phyloP scores from a whole-genome alignment of 2,888 invertebrate species.

The Aelia acuminata region DNA sequence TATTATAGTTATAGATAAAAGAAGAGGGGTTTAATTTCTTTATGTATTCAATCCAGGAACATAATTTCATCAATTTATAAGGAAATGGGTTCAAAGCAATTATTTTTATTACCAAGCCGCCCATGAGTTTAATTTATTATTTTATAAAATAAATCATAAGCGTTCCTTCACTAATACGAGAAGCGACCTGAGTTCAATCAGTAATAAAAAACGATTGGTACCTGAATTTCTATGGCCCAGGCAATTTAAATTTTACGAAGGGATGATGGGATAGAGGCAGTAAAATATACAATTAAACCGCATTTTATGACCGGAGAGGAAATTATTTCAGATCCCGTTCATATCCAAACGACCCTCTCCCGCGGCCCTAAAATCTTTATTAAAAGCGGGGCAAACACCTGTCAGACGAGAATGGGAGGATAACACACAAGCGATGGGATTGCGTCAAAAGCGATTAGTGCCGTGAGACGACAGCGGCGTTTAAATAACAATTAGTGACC shows the following conservation, averaged over 20 bases:
- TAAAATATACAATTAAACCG: conserved; percentile 45
- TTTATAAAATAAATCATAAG: neutral
- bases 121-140: neutral
- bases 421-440: neutral
- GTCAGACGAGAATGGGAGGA: neutral
- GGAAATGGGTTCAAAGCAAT: too few species aligned
- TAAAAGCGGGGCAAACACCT: conserved; percentile 17
- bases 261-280: conserved; percentile 10
- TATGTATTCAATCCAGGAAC: too few species aligned
- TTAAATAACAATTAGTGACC: conserved; percentile 23
- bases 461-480: neutral
- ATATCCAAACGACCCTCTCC: conserved; percentile 3
- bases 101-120: neutral
- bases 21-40: too few species aligned
- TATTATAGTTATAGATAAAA: too few species aligned
- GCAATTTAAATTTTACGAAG: conserved; percentile 28
- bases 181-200: neutral
- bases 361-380: conserved; percentile 3
- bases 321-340: conserved; percentile 28
- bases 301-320: neutral
- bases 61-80: too few species aligned
- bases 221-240: conserved; percentile 3
- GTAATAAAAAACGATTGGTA: conserved; percentile 14
- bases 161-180: neutral
- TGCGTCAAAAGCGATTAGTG: conserved; percentile 32